Percentiles rank a stretch among this genome's conserved stretches.
phyloP scores from a whole-genome alignment of 2,113 vertebrate genomes.

The Alligator mississippiensis region DNA sequence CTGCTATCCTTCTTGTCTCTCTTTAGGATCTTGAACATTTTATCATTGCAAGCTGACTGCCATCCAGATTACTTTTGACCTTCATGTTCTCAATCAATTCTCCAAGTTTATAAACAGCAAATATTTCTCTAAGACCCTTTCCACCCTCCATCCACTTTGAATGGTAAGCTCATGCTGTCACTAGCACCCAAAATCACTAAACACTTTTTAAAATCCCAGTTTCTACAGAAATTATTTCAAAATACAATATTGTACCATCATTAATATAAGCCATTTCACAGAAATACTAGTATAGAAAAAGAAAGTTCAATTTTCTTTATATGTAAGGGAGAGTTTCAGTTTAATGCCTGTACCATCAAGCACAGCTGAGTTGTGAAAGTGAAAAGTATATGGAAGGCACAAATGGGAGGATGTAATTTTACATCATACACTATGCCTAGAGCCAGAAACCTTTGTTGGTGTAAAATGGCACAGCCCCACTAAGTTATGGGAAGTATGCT shows the following conservation, averaged over 20 bases:
- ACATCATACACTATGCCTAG: background rate
- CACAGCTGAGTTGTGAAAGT: background rate
- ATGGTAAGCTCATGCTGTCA: background rate
- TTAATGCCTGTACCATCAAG: background rate
- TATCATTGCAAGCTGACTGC: too few species aligned
- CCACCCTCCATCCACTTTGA: background rate
- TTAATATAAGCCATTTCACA: too few species aligned
- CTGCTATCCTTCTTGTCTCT: too few species aligned
- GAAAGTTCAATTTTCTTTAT: background rate
- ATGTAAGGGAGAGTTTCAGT: background rate
- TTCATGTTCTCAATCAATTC: too few species aligned
- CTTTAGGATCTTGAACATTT: too few species aligned
- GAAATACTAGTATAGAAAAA: too few species aligned
- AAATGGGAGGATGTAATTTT: background rate
- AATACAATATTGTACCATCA: background rate
- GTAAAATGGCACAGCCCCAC: background rate
- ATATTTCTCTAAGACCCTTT: too few species aligned
- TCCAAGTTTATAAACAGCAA: too few species aligned
- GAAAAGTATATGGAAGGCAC: background rate
- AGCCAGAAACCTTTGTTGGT: background rate
- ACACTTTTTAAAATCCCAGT: background rate
- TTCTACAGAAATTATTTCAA: background rate
- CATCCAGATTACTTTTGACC: too few species aligned
- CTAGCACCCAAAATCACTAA: background rate
- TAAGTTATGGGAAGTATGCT: background rate